A percentile compares a stretch with the other conserved stretches of the same genome.
phyloP scores from a whole-genome alignment of 2,113 vertebrate species.

The Phalacrocorax pelagicus region DNA sequence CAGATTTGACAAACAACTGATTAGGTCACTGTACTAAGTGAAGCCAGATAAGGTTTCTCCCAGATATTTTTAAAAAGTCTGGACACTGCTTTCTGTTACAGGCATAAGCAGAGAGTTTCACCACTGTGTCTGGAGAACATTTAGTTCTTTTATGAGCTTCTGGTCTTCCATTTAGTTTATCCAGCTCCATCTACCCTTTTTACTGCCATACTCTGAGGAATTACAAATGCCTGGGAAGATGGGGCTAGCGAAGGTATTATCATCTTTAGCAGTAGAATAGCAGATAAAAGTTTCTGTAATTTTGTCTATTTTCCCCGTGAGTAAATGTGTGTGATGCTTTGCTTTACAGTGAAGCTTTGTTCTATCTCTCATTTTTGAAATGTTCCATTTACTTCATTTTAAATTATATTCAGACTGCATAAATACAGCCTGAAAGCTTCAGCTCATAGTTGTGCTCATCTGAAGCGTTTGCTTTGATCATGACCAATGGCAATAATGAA shows the following conservation, averaged over 20 bases:
- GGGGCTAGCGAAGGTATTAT: neutral
- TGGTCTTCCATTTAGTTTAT: slow-evolving; percentile 11
- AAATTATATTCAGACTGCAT: neutral
- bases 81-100: neutral
- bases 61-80: neutral
- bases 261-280: neutral
- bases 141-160: slow-evolving; percentile 14
- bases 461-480: neutral
- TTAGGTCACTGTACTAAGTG: neutral
- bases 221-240: neutral
- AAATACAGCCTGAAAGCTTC: neutral
- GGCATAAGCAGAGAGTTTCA: neutral
- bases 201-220: neutral
- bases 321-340: neutral
- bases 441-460: neutral
- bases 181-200: neutral
- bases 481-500: neutral
- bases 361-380: neutral
- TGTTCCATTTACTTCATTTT: neutral
- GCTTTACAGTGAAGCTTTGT: neutral
- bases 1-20: neutral
- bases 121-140: neutral
- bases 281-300: neutral
- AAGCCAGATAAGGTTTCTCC: neutral
- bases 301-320: neutral